Percentiles rank a stretch among this genome's conserved stretches.
These are phyloP conservation scores for Climacteris rufus DNA, from an alignment of 2,113 vertebrate species.

Conservation along the genomic window DNA sequence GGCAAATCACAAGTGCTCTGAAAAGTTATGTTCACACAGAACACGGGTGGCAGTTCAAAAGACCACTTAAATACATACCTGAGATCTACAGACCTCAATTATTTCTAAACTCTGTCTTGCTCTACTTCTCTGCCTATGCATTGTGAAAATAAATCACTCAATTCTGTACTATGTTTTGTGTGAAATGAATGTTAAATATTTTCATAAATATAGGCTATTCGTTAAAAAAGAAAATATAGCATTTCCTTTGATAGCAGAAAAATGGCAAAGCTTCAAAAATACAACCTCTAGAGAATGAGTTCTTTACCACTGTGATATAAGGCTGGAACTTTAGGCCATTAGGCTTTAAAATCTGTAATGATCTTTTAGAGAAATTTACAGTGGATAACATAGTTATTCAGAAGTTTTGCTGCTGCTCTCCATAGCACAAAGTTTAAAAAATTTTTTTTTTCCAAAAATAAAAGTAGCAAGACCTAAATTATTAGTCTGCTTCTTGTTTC, in stretches of 20 bases:
- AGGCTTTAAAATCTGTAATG: conserved; percentile 4
- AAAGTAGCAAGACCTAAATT: background rate
- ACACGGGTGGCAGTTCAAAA: conserved; percentile 27
- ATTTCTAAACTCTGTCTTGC: conserved; percentile 11
- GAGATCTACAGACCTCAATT: conserved; percentile 27
- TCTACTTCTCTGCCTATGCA: background rate
- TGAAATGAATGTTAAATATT: conserved; percentile 29
- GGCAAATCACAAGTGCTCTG: conserved; percentile 33
- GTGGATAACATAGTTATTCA: conserved; percentile 7
- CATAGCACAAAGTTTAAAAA: background rate
- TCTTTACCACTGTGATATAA: background rate
- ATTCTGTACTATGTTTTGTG: background rate
- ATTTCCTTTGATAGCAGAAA: background rate
- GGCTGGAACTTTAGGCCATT: background rate
- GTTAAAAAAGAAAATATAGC: background rate
- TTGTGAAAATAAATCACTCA: background rate
- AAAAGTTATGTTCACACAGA: conserved; percentile 11
- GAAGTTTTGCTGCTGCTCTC: conserved; percentile 4
- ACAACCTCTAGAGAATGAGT: background rate
- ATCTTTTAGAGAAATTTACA: conserved; percentile 21
- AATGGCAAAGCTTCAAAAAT: conserved; percentile 27
- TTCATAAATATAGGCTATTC: background rate
- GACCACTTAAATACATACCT: conserved; percentile 15
- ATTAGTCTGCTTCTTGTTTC: background rate
- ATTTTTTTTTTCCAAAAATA: background rate